phyloP scores from a whole-genome alignment of 2,888 invertebrate species.

The Pinctada fucata region DNA sequence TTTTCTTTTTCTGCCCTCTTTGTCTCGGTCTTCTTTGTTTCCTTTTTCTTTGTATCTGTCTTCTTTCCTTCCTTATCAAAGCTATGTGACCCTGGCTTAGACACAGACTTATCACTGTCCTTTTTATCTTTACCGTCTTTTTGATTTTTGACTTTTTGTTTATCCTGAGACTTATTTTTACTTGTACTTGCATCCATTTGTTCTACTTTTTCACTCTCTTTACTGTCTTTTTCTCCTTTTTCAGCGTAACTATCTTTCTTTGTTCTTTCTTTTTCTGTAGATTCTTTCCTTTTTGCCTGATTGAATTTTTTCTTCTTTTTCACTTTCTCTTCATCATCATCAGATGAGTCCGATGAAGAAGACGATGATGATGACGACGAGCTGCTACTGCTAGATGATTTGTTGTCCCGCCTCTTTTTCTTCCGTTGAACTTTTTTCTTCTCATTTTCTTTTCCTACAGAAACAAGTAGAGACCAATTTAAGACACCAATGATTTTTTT shows the following conservation, averaged over 20 bases:
- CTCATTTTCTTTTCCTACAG: conserved; percentile 10
- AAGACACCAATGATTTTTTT: not conserved
- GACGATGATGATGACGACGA: conserved; percentile 34
- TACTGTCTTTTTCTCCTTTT: conserved; percentile 11
- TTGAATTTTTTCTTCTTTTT: conserved; percentile 13
- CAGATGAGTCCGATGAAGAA: conserved; percentile 27
- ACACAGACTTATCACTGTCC: conserved; percentile 34
- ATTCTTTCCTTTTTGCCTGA: conserved; percentile 15
- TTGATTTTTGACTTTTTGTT: conserved; percentile 35
- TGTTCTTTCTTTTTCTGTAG: not conserved
- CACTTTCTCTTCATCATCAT: conserved; percentile 22
- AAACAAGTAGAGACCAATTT: not conserved
- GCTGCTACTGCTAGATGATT: conserved; percentile 17
- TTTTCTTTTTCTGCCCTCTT: not conserved
- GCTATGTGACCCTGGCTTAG: not conserved
- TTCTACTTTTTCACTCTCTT: not conserved
- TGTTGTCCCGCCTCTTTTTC: conserved; percentile 16
- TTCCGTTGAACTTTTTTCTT: not conserved
- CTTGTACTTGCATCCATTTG: conserved; percentile 14
- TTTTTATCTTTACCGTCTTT: conserved; percentile 41
- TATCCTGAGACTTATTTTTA: too few species aligned
- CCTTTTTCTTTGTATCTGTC: not conserved
- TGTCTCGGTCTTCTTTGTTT: conserved; percentile 11
- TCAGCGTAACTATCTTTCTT: not conserved
- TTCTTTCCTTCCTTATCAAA: conserved; percentile 13